Percentiles rank a stretch among this genome's conserved stretches.
phyloP scores from a whole-genome alignment of 1,140 invertebrate species.

The Calephelis nemesis region DNA sequence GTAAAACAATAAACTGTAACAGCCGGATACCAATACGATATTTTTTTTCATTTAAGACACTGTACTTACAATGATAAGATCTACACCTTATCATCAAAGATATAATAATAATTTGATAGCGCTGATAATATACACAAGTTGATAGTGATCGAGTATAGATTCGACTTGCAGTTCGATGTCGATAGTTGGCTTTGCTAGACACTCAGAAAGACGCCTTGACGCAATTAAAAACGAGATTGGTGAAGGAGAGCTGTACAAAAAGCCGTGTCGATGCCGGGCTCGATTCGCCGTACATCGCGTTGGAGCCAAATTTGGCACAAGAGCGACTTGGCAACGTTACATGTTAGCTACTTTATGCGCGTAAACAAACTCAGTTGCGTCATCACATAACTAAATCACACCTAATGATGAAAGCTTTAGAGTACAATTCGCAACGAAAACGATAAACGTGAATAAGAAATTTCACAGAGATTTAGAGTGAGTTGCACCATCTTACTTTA shows the following conservation, averaged over 20 bases:
- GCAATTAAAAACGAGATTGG: conserved; percentile 28
- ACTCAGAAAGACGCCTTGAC: conserved; percentile 15
- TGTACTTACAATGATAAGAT: too few species aligned
- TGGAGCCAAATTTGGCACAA: conserved; percentile 58
- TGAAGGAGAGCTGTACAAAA: conserved; percentile 24
- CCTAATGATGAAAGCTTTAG: conserved; percentile 37
- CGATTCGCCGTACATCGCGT: conserved; percentile 1
- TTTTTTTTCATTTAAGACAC: too few species aligned
- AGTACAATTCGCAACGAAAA: conserved; percentile 28
- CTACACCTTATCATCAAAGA: too few species aligned
- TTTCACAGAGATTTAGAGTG: conserved; percentile 52
- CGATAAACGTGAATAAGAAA: conserved; percentile 46
- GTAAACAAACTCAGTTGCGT: conserved; percentile 72
- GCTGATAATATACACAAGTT: too few species aligned
- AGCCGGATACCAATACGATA: too few species aligned
- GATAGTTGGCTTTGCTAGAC: conserved; percentile 2
- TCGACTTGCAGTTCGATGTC: too few species aligned
- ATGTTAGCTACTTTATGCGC: conserved; percentile 53
- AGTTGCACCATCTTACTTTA: too few species aligned
- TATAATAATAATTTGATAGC: too few species aligned
- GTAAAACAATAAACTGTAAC: too few species aligned
- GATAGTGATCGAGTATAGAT: too few species aligned
- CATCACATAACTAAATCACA: conserved; percentile 45
- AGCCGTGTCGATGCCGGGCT: conserved; percentile 15
- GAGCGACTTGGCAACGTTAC: conserved; percentile 62